A percentile compares a stretch with the other conserved stretches of the same genome.
Conservation (phyloP, 2,888 invertebrate species). For the Polydrusus cervinus region DNA sequence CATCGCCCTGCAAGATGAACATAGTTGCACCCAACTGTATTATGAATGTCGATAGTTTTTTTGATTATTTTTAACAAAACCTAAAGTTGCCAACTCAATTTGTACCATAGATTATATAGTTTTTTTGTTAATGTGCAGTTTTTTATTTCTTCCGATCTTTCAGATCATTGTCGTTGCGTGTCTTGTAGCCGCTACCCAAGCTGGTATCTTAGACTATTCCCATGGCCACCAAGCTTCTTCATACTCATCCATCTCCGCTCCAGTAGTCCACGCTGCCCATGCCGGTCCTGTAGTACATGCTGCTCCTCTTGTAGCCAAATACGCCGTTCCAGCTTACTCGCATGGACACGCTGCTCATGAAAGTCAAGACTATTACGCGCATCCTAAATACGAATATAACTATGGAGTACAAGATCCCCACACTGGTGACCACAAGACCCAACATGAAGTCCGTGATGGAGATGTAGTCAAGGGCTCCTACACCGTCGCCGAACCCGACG, state of each 20-base stretch:
- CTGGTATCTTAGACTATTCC: conserved; percentile 57
- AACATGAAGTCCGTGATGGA: conserved; percentile 75
- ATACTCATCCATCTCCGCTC: conserved; percentile 37
- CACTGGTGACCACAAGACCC: conserved; percentile 75
- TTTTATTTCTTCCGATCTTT: background rate
- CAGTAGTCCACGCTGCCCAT: conserved; percentile 43
- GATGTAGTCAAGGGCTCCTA: conserved; percentile 72
- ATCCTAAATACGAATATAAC: conserved; percentile 75
- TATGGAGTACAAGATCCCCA: conserved; percentile 77
- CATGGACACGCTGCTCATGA: conserved; percentile 50
- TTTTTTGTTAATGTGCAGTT: no score
- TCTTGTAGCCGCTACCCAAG: conserved; percentile 57
- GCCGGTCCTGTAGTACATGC: conserved; percentile 43
- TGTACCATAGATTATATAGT: no score
- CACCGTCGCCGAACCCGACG: conserved; percentile 65
- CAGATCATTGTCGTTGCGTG: conserved; percentile 57
- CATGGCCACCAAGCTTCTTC: conserved; percentile 42
- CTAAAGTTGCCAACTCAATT: no score
- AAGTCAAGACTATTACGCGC: conserved; percentile 69
- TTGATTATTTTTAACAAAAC: no score
- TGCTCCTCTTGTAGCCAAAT: conserved; percentile 59
- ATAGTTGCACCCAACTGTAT: no score
- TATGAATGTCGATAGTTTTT: no score
- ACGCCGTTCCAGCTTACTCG: conserved; percentile 58
- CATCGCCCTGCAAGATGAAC: no score